These are phyloP conservation scores for Setophaga kirtlandii DNA, from an alignment of 2,113 vertebrate species.

Conservation along the genomic window DNA sequence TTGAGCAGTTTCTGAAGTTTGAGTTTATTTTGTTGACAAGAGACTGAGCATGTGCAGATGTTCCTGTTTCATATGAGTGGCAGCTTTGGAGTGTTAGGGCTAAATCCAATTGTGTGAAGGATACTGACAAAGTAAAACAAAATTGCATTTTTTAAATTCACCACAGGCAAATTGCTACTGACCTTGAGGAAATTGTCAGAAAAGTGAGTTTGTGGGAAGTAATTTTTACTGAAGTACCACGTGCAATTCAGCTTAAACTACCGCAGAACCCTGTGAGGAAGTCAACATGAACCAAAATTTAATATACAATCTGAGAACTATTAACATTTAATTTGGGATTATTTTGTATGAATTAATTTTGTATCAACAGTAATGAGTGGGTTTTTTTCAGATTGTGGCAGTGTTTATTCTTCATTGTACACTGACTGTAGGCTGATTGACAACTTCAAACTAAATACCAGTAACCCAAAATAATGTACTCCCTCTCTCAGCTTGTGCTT, in stretches of 20 bases:
- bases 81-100: background rate
- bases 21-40: conserved; percentile 10
- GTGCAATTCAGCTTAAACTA: background rate
- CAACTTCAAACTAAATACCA: conserved; percentile 47
- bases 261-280: background rate
- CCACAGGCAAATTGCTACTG: background rate
- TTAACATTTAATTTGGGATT: conserved; percentile 58
- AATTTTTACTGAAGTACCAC: background rate
- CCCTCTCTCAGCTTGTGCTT: conserved; percentile 49
- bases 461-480: conserved; percentile 53
- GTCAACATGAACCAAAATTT: background rate
- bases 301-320: conserved; percentile 28
- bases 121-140: background rate
- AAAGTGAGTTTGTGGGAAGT: background rate
- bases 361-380: background rate
- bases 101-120: conserved; percentile 27
- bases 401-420: conserved; percentile 29
- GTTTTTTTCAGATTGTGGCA: background rate
- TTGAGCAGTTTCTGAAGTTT: conserved; percentile 26
- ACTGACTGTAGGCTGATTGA: background rate
- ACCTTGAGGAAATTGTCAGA: conserved; percentile 22
- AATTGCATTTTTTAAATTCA: background rate
- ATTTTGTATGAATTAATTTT: conserved; percentile 44
- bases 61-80: background rate
- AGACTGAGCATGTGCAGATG: background rate